Evolutionary conservation across 1,140 invertebrate genomes (phyloP).

Genomic region (Pseudomyrmex flavicornis): DNA sequence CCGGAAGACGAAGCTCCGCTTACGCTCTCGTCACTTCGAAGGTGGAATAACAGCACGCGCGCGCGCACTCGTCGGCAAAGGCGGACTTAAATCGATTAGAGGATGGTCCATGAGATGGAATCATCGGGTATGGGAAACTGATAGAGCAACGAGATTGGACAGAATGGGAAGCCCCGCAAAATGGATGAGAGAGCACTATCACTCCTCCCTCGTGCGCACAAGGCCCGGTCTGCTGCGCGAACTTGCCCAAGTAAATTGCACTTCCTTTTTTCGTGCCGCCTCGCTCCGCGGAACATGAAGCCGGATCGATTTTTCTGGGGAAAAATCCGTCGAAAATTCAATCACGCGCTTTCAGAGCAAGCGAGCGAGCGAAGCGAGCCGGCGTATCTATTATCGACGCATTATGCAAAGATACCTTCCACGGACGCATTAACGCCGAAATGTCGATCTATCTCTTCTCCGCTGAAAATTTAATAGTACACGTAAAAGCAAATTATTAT

Average conservation of each 20-base stretch:
- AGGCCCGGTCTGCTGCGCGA: constrained; percentile 55
- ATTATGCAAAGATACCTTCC: constrained; percentile 61
- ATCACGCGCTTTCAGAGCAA: constrained; percentile 55
- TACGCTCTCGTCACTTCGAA: constrained; percentile 43
- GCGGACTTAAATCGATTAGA: constrained; percentile 79
- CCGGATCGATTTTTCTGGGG: constrained; percentile 58
- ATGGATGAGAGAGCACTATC: constrained; percentile 71
- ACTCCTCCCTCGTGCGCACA: constrained; percentile 40
- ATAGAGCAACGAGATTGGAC: constrained; percentile 77
- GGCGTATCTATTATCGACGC: constrained; percentile 45
- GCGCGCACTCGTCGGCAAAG: constrained; percentile 59
- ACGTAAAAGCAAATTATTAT: constrained; percentile 52
- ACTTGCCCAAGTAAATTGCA: constrained; percentile 69
- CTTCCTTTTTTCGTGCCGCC: constrained; percentile 61
- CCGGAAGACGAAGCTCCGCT: constrained; percentile 2
- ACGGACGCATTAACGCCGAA: constrained; percentile 60
- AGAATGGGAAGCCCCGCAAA: constrained; percentile 79
- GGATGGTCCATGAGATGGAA: constrained; percentile 70
- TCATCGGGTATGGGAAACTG: constrained; percentile 74
- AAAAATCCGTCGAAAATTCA: constrained; percentile 61
- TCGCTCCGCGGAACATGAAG: constrained; percentile 12
- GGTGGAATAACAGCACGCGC: constrained; percentile 63
- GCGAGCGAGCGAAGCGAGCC: constrained; percentile 4
- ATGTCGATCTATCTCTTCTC: constrained; percentile 60
- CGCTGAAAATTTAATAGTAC: constrained; percentile 47